phyloP scores from a whole-genome alignment of 2,113 vertebrate genomes.

The Turdus rufiventris region DNA sequence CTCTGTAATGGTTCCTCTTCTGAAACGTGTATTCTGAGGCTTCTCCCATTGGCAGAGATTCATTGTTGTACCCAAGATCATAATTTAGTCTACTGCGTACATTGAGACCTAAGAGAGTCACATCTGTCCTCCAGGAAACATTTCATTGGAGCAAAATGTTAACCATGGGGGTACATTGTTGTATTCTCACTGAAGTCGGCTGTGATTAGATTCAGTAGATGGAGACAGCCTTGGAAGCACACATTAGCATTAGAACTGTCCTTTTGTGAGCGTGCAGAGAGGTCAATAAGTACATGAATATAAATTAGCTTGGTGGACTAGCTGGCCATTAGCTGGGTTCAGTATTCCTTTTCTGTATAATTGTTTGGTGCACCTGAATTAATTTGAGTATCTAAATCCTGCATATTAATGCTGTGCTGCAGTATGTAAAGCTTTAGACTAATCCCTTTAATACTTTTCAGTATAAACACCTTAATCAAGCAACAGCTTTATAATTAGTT shows the following conservation, averaged over 20 bases:
- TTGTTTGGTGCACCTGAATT: constrained; percentile 76
- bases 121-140: constrained; percentile 6
- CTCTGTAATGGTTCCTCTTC: not conserved
- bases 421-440: constrained; percentile 69
- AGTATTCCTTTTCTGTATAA: constrained; percentile 68
- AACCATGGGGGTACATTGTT: not conserved
- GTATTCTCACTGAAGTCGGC: not conserved
- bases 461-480: constrained; percentile 74
- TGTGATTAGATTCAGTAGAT: not conserved
- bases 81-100: not conserved
- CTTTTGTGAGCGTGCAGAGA: constrained; percentile 20
- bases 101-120: not conserved
- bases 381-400: constrained; percentile 70
- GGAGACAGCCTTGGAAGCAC: constrained; percentile 10
- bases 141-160: not conserved
- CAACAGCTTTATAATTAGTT: constrained; percentile 73
- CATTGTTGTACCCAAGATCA: not conserved
- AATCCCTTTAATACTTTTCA: constrained; percentile 72
- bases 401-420: constrained; percentile 69
- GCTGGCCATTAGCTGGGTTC: constrained; percentile 60
- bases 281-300: constrained; percentile 71
- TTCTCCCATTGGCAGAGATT: not conserved
- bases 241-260: constrained; percentile 51
- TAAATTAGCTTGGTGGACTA: constrained; percentile 67
- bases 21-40: not conserved